phyloP scores from a whole-genome alignment of 2,888 invertebrate species.

The Napeogenes sylphis region DNA sequence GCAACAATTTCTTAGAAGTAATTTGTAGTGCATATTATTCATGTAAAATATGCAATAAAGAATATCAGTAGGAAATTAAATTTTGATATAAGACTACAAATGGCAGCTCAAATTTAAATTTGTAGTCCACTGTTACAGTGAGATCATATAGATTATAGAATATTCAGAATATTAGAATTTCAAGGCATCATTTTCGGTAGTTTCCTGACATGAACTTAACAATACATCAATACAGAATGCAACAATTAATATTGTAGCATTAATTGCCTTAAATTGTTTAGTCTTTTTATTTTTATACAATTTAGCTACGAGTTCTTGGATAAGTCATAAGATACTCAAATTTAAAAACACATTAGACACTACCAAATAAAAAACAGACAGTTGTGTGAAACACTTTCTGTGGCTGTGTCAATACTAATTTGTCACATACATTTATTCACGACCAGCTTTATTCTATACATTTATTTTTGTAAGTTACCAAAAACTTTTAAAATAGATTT shows the following conservation, averaged over 20 bases:
- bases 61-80: background rate
- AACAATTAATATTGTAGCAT: background rate
- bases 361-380: background rate
- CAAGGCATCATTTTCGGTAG: background rate
- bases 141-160: background rate
- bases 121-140: background rate
- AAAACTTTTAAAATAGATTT: background rate
- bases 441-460: background rate
- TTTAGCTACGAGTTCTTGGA: no score
- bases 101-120: background rate
- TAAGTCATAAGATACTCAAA: no score
- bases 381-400: conserved; percentile 1
- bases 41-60: background rate
- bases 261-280: no score
- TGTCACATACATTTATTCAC: background rate
- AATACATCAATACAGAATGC: background rate
- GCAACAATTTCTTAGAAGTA: background rate
- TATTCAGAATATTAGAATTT: background rate
- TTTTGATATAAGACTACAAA: conserved; percentile 3
- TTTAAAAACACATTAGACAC: no score
- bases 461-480: background rate
- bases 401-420: background rate
- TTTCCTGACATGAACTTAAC: background rate
- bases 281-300: no score
- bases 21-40: background rate